A percentile compares a stretch with the other conserved stretches of the same genome.
Evolutionary conservation across 2,888 invertebrate species (phyloP).

Genomic region (Silvanus unidentatus): DNA sequence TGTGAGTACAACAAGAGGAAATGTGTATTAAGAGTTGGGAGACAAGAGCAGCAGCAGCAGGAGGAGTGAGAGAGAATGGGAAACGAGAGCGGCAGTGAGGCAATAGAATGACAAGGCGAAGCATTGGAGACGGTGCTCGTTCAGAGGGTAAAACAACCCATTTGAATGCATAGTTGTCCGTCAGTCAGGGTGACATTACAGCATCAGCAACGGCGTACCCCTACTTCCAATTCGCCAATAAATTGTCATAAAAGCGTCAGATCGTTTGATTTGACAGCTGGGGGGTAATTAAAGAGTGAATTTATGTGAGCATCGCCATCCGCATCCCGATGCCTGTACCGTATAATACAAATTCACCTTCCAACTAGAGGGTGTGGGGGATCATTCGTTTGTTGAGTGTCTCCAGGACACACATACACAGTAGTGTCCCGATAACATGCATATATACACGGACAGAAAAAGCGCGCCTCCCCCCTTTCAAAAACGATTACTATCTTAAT

Average conservation of each 20-base stretch:
- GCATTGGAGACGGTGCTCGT: constrained; percentile 18
- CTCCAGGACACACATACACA: constrained; percentile 2
- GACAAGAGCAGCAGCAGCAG: not conserved
- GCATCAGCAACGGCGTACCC: constrained; percentile 43
- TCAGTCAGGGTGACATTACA: constrained; percentile 62
- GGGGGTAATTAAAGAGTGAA: constrained; percentile 49
- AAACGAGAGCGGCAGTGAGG: too few species aligned
- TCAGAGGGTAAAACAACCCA: constrained; percentile 58
- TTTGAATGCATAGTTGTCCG: constrained; percentile 71
- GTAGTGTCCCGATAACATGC: constrained; percentile 14
- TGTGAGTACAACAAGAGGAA: too few species aligned
- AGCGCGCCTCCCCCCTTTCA: not conserved
- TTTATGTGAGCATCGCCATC: constrained; percentile 46
- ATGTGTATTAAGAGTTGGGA: too few species aligned
- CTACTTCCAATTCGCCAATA: constrained; percentile 56
- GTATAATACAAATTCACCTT: not conserved
- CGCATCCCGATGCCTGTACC: constrained; percentile 41
- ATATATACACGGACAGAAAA: not conserved
- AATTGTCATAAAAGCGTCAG: constrained; percentile 68
- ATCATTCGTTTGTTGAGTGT: constrained; percentile 22
- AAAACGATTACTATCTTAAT: constrained; percentile 21
- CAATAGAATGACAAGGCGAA: not conserved
- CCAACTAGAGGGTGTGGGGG: constrained; percentile 15
- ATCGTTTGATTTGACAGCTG: constrained; percentile 64
- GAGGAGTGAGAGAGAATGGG: not conserved